These are phyloP conservation scores for Palythoa grandis DNA, from an alignment of 92 coral and sea anemone species.

Conservation along the genomic window DNA sequence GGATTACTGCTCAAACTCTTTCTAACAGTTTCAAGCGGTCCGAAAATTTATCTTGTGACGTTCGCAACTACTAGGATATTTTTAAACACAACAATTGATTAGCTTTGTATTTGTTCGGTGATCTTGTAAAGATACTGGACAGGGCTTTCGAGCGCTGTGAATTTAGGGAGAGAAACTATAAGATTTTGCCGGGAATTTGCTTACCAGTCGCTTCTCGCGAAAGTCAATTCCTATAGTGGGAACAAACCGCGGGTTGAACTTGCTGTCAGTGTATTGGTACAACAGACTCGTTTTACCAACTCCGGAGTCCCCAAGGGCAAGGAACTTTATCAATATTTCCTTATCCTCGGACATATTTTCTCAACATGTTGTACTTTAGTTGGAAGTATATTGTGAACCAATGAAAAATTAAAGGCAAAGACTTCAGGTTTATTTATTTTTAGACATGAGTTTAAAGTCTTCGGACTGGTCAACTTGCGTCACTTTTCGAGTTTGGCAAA, in stretches of 20 bases:
- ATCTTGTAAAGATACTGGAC: too few relatives aligned
- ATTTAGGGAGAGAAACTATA: too few relatives aligned
- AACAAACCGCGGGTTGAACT: slow-evolving; percentile 88
- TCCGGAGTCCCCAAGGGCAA: slow-evolving; percentile 85
- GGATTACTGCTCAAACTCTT: too few relatives aligned
- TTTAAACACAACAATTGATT: too few relatives aligned
- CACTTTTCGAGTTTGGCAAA: background rate
- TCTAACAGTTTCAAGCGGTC: too few relatives aligned
- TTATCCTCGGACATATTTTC: slow-evolving; percentile 69
- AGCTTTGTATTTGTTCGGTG: too few relatives aligned
- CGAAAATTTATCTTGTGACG: too few relatives aligned
- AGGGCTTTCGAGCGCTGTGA: too few relatives aligned
- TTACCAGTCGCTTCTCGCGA: slow-evolving; percentile 86
- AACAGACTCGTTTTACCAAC: slow-evolving; percentile 81
- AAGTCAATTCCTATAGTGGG: slow-evolving; percentile 91
- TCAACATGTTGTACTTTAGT: background rate
- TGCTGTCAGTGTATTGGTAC: slow-evolving; percentile 85
- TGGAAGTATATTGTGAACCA: background rate
- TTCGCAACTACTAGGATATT: too few relatives aligned
- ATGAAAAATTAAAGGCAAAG: background rate
- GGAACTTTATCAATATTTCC: slow-evolving; percentile 78
- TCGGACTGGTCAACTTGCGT: slow-evolving; percentile 19
- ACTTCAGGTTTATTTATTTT: background rate
- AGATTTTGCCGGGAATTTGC: background rate
- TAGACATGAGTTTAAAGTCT: slow-evolving; percentile 28